These are phyloP conservation scores for Alouatta palliata DNA, from an alignment of 2,113 vertebrate genomes.

Conservation along the genomic window DNA sequence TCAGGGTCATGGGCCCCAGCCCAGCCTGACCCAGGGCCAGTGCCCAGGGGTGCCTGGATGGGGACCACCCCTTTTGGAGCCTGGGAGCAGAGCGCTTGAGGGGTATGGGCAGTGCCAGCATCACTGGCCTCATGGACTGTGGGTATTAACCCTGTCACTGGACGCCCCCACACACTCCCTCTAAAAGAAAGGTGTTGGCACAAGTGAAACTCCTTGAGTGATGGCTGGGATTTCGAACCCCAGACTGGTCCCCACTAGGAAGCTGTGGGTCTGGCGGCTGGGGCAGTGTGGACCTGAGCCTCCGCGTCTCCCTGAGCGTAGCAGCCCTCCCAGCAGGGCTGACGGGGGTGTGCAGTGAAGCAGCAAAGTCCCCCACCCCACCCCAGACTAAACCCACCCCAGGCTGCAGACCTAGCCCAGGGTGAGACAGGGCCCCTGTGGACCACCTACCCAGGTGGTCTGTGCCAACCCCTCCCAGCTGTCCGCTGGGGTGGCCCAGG, in stretches of 20 bases:
- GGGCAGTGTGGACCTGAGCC: rapidly evolving
- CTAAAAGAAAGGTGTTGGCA: not conserved
- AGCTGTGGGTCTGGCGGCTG: not conserved
- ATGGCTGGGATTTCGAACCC: not conserved
- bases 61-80: not conserved
- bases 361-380: not conserved
- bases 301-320: not conserved
- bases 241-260: not conserved
- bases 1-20: not conserved
- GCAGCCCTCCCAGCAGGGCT: too few relatives aligned
- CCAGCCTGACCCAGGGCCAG: not conserved
- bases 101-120: not conserved
- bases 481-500: not conserved
- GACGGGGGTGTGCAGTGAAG: not conserved
- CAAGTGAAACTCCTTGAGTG: not conserved
- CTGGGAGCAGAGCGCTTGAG: not conserved
- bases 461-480: not conserved
- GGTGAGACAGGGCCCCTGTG: not conserved
- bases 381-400: not conserved
- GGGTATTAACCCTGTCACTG: not conserved
- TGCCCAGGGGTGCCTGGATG: not conserved
- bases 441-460: not conserved
- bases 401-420: not conserved
- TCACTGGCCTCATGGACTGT: not conserved
- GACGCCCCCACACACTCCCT: not conserved